Percentiles rank a stretch among this genome's conserved stretches.
These are phyloP conservation scores for Euplexia lucipara DNA, from an alignment of 2,888 invertebrate genomes.

Conservation along the genomic window DNA sequence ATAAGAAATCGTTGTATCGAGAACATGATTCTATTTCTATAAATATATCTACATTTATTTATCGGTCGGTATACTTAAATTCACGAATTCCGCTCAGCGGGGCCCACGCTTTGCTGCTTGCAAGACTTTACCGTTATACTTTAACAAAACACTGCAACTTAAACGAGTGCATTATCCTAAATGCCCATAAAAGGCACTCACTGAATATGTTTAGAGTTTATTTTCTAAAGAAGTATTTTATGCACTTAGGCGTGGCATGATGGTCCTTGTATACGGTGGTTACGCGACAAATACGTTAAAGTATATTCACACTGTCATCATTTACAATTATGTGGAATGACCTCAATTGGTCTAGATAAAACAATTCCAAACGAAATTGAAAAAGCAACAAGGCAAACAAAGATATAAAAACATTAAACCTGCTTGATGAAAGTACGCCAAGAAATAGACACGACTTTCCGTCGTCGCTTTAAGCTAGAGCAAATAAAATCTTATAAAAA, in stretches of 20 bases:
- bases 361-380: conserved; percentile 30
- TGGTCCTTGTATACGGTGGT: conserved; percentile 24
- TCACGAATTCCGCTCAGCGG: conserved; percentile 66
- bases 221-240: conserved; percentile 64
- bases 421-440: conserved; percentile 28
- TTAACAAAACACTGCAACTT: conserved; percentile 75
- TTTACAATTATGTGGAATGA: conserved; percentile 6
- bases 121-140: conserved; percentile 70
- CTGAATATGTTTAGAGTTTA: conserved; percentile 68
- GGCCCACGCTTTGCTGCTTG: conserved; percentile 67
- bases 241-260: conserved; percentile 36
- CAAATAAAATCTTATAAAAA: conserved; percentile 21
- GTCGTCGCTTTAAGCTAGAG: background rate
- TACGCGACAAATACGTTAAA: conserved; percentile 7
- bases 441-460: conserved; percentile 9
- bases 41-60: conserved; percentile 48
- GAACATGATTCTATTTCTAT: conserved; percentile 52
- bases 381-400: conserved; percentile 38
- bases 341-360: conserved; percentile 10
- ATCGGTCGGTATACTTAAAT: conserved; percentile 63
- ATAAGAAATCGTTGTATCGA: conserved; percentile 29
- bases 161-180: conserved; percentile 80
- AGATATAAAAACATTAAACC: conserved; percentile 22
- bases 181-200: conserved; percentile 73
- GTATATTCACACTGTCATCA: conserved; percentile 1